Base-by-base conservation (phyloP, 2,113 vertebrate genomes). In the Corythornis cristatus region DNA sequence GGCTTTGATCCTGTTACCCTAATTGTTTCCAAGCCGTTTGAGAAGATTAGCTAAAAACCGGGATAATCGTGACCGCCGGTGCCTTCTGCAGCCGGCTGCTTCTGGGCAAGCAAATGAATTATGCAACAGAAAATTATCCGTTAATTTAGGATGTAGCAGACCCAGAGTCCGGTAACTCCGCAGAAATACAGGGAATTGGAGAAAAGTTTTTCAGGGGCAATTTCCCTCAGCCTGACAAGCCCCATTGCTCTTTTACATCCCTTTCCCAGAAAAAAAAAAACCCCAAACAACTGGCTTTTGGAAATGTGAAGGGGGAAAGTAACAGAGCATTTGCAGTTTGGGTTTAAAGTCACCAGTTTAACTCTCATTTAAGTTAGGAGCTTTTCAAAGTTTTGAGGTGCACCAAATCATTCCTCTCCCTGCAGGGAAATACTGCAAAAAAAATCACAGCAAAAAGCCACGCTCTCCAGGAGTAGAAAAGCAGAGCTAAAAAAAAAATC, bases 131-230 rank as follows among this genome's bases (percentile, higher is more conserved):
- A 56, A 76, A 42, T 26, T 7, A 4, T n/a, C 33, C 5, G 20
- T 5, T 45, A 0, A 0, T 15, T 73, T 22, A 5, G 53, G 64
- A 2, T 35, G 64, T 1, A 11, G 21, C 23, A 7, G 54, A 2
- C 2, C 22, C 54, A 7, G 15, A 1, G 57, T 2, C 31, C 12
- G 0, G 7, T 12, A 64, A 3, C 10, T 10, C n/a, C 10, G 1
- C 43, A 23, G 68, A 57, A 91, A 51, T 3, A 11, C 15, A 8
- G 23, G 40, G 15, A 83, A 82, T 23, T 33, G 26, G 26, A 22
- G 61, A 7, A 6, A 15, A 25, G 21, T 5, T 42, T 60, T 68
- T 20, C 4, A 8, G 43, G 23, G 18, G 21, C 68, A 89, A 3
- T 33, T 11, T 67, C 17, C 43, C 33, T 21, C 23, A 2, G 4